phyloP scores from a whole-genome alignment of 2,888 invertebrate species.

The Patella depressa region DNA sequence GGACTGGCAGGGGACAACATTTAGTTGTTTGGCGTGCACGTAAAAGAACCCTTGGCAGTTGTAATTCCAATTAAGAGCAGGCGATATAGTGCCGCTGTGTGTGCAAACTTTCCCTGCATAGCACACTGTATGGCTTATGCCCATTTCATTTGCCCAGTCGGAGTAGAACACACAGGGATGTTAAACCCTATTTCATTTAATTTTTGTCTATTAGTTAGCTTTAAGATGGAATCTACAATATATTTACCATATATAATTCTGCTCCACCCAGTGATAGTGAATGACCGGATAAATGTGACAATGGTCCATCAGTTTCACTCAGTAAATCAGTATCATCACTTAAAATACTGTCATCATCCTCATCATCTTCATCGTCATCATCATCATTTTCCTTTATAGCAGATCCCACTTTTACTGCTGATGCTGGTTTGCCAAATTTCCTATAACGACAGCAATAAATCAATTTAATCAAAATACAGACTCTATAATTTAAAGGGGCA shows the following conservation, averaged over 20 bases:
- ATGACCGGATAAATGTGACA: background rate
- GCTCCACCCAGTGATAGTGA: background rate
- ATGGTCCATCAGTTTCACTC: background rate
- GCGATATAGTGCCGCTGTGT: too few species aligned
- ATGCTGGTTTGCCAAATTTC: background rate
- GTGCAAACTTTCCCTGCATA: too few species aligned
- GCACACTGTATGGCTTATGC: too few species aligned
- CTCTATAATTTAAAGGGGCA: too few species aligned
- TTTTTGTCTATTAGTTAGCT: too few species aligned
- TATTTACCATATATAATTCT: constrained; percentile 1
- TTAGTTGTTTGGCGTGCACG: too few species aligned
- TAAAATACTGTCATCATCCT: background rate
- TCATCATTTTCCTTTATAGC: background rate
- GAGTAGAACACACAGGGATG: too few species aligned
- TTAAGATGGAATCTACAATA: background rate
- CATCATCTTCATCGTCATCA: background rate
- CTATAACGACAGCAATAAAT: background rate
- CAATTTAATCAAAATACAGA: background rate
- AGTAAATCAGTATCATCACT: background rate
- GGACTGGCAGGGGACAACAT: too few species aligned
- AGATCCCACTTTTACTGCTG: background rate
- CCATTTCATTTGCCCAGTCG: too few species aligned
- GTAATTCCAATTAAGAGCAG: too few species aligned
- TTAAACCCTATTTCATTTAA: too few species aligned
- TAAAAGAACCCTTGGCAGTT: too few species aligned